These are phyloP conservation scores for Tribolium castaneum DNA, from an alignment of 1,140 invertebrate genomes.

Conservation along the genomic window DNA sequence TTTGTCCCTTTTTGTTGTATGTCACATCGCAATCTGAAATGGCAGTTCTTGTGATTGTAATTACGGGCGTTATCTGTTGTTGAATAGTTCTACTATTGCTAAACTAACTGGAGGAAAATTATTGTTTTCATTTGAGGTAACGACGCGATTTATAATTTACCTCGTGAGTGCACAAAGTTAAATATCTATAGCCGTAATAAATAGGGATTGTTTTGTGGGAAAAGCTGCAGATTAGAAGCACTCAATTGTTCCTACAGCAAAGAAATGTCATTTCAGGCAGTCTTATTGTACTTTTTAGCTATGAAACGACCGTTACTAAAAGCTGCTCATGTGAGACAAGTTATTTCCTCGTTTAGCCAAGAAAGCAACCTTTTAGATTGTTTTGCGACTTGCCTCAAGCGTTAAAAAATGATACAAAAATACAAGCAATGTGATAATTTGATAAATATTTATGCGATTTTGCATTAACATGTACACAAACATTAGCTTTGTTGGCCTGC, in stretches of 20 bases:
- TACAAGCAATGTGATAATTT: background rate
- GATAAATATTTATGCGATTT: background rate
- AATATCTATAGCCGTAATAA: background rate
- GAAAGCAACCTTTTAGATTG: no score
- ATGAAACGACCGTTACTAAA: background rate
- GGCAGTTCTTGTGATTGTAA: background rate
- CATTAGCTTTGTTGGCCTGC: background rate
- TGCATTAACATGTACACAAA: background rate
- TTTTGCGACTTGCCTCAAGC: no score
- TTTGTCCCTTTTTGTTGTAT: conserved; percentile 35
- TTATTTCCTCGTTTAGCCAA: background rate
- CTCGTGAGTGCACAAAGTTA: background rate
- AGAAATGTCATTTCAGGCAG: background rate
- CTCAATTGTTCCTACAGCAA: background rate
- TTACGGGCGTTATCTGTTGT: conserved; percentile 7
- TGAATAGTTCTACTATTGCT: background rate
- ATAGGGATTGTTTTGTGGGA: background rate
- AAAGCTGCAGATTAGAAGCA: background rate
- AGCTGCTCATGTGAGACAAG: background rate
- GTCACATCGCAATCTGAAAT: conserved; percentile 18
- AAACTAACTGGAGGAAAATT: background rate
- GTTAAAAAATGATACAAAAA: no score
- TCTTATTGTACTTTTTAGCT: background rate
- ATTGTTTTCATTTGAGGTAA: background rate
- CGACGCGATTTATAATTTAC: no score